Evolutionary conservation across 2,797 vertebrate genomes (phyloP), one percentile per base, ranked within the genome.

Genomic region (Cuniculus paca): DNA sequence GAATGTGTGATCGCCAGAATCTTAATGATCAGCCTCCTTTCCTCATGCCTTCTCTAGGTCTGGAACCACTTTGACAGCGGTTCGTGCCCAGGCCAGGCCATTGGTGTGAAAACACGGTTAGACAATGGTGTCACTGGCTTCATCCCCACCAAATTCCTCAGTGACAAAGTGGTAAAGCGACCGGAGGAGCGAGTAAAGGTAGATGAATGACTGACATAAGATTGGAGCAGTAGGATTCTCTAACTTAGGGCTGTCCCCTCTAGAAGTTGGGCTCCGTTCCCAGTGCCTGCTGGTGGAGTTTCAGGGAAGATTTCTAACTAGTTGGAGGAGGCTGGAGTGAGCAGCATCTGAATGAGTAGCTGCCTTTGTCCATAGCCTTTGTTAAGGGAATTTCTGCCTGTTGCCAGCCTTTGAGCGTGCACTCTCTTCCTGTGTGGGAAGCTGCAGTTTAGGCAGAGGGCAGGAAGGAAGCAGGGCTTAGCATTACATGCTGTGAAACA

Each of bases 1-100:
- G 39, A 87, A 83, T 26, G 22, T 50, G 8, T 45, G 6, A 48
- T 60, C 72, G 85, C 56, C 39, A 61, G 82, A 90, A 65, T 87
- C 34, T 60, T 94, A 84, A 95, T 81, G 50, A 56, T 72, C n/a
- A 87, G 6, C 9, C 6, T 95, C 10, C 50, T 96, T 28, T 36
- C 36, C 61, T 92, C 50, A 94, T 56, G 61, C 45, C 65, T 68
- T 16, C 61, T 98, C 36, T 95, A 99, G 99, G 99, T 99, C 92
- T 99, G 99, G 99, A 99, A 99, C 98, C 99, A 99, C 98, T 99
- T 99, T 97, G 99, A 99, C 98, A 99, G 99, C 0, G 99, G 99
- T 58, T 99, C 99, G 0, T 99, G 99, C 98, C 99, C 99, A 0
- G 99, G 99, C 92, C 99, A 99, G 97, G 99, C 99, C 95, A 99